These are phyloP conservation scores for Noctilio leporinus DNA, from an alignment of 2,113 vertebrate species.

Conservation along the genomic window DNA sequence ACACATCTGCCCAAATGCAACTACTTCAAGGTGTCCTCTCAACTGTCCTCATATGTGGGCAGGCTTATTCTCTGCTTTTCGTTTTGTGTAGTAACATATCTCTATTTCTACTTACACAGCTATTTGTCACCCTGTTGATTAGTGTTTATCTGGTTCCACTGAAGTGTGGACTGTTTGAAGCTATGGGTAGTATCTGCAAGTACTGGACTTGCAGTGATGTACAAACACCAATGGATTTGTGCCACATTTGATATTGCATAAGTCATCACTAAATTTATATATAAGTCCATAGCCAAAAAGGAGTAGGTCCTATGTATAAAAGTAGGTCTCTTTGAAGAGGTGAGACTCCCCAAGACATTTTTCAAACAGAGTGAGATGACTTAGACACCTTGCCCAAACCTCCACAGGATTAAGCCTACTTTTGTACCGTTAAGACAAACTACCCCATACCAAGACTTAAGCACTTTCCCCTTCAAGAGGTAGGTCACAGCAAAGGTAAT, in stretches of 20 bases:
- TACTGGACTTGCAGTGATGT: neutral
- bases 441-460: neutral
- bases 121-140: neutral
- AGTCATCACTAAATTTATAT: neutral
- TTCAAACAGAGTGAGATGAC: neutral
- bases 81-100: neutral
- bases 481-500: neutral
- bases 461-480: constrained; percentile 37
- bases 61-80: neutral
- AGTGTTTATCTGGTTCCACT: neutral
- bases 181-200: neutral
- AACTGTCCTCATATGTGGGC: neutral
- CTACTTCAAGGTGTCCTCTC: neutral
- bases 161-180: neutral
- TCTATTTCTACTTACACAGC: neutral
- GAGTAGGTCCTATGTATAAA: neutral
- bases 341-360: neutral
- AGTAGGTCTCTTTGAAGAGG: neutral
- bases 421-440: neutral
- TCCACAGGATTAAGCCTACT: neutral
- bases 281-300: neutral
- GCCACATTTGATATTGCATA: neutral
- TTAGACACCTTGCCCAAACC: neutral
- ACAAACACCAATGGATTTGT: neutral
- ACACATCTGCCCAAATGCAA: neutral